Conservation (phyloP, 1,140 invertebrate genomes). For the Triops cancriformis region DNA sequence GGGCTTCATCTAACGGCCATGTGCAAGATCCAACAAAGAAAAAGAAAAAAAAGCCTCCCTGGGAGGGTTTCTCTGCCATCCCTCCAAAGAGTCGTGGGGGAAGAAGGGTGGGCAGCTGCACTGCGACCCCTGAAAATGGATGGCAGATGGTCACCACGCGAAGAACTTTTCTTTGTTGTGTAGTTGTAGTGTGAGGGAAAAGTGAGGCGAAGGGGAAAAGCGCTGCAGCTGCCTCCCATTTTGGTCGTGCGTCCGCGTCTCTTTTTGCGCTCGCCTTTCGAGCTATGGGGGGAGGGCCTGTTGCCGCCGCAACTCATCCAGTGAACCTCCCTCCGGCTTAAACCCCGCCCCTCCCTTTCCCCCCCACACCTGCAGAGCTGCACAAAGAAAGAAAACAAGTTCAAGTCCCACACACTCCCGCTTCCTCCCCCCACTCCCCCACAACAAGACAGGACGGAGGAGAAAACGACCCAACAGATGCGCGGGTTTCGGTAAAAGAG, state of each 20-base stretch:
- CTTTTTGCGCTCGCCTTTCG: neutral
- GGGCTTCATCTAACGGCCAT: neutral
- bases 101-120: neutral
- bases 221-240: neutral
- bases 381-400: neutral
- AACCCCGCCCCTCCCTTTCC: neutral
- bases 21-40: neutral
- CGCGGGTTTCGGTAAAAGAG: neutral
- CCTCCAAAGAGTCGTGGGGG: neutral
- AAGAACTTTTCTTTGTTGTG: too few species aligned
- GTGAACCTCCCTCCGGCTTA: neutral
- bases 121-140: neutral
- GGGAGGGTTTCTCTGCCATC: neutral
- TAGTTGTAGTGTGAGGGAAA: too few species aligned
- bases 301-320: neutral
- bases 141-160: constrained; percentile 5
- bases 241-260: neutral
- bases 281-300: neutral
- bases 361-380: constrained; percentile 9
- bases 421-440: neutral
- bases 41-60: neutral
- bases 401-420: neutral
- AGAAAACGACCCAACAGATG: neutral
- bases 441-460: neutral
- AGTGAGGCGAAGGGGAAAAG: neutral